Evolutionary conservation across 1,140 invertebrate species (phyloP), one percentile per base, ranked within the genome.

Genomic region (Saxidomus purpurata): DNA sequence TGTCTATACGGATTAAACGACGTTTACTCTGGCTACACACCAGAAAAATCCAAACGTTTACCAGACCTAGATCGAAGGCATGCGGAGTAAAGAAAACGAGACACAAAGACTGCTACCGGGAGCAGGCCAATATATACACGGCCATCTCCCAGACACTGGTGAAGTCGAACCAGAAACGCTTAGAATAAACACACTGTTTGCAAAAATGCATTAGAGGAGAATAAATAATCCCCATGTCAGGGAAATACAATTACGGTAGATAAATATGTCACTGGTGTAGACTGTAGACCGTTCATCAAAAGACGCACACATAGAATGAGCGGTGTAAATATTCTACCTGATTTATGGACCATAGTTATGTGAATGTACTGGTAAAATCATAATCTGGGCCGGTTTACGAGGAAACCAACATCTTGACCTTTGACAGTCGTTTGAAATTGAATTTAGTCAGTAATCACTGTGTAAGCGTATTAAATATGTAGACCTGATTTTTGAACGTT

Each of bases 201-300:
- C 59, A 80, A 88, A 88, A 88, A 88, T 88, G 86, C 86, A 88
- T 88, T 88, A 88, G 61, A 81, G 40, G 43, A 31, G 61, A 63
- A 88, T 88, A 88, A 88, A 88, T 88, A 81, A 88, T 79, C 49
- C 31, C 43, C 76, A 34, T 88, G 86, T 88, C 86, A 88, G 77
- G 17, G n/a, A 25, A 36, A 38, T 61, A 81, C 86, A 80, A 88
- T 88, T 88, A 88, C 61, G 25, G 38, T 61, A 81, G 86, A 88
- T 88, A 88, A 88, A 88, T 88, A 88, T 88, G 86, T 88, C 86
- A 81, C 43, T 69, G 43, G 15, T 52, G 31, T 15, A 69, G 76
- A 79, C 77, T 11, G 76, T 19, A 17, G n/a, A 52, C 76, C 71
- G 76, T 88, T 55, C 22, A 79, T 69, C 43, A 52, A 40, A 61